Evolutionary conservation across 2,888 invertebrate species (phyloP), one percentile per base, ranked within the genome.

Genomic region (Amorpha juglandis): DNA sequence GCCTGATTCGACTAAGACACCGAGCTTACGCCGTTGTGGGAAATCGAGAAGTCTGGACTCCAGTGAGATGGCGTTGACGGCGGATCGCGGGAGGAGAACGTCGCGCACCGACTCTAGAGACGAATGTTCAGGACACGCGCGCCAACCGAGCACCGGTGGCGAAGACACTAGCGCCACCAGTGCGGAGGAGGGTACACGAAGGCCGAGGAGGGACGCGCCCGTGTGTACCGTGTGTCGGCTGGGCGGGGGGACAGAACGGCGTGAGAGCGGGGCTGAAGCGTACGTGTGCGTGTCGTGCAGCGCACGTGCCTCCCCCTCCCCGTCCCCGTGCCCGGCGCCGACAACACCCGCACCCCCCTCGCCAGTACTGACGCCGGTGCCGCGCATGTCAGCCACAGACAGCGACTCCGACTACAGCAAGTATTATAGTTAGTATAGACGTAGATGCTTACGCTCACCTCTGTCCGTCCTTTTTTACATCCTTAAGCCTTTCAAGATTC

Each of bases 31-130:
- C 68, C 95, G 95, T 72, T 96, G 96, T 76, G 96, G 97, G 0
- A 97, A 97, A 84, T 97, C 97, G 0, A 96, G 96, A 75, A 98
- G 97, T 78, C 91, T 98, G 51, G 98, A 98, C 83, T 98, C 97
- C 0, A 97, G 97, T 77, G 97, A 97, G 82, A 94, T 97, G 75
- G 94, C 96, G 62, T 94, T 95, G 12, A 66, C 65, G 35, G 52
- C 69, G 38, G 74, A 67, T 51, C 71, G 68, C 27, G 53, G 47
- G 14, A 67, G 67, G 45, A 55, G 64, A 45, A 16, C 45, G 9
- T 19, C 62, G 0, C 42, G 64, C 14, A 9, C 42, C 47, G 67
- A 67, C 0, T 51, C 45, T 7, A 62, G 11, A 16, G 33, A 33
- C 27, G 69, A 81, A 69, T 33, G 78, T 45, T 79, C 82, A 4